Conservation (phyloP, 2,888 invertebrate genomes). For the Ormyrus rosae region DNA sequence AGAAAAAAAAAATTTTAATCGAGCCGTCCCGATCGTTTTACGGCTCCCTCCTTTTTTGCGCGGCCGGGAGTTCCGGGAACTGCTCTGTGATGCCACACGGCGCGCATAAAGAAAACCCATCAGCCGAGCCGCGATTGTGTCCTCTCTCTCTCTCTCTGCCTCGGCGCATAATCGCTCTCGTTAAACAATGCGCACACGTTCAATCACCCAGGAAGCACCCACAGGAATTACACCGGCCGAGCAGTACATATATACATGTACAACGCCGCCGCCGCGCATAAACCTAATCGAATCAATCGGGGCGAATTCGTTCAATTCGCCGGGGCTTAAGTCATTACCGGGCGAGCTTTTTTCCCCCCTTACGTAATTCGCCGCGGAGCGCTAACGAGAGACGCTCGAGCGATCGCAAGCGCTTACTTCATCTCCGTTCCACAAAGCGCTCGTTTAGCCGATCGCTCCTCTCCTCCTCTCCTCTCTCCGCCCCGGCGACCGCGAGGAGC, state of each 20-base stretch:
- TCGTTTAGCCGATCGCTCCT: not conserved
- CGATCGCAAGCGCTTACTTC: not conserved
- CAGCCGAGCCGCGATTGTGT: slow-evolving; percentile 31
- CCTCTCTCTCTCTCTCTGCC: not conserved
- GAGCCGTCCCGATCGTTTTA: not conserved
- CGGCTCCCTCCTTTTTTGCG: not conserved
- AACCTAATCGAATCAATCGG: slow-evolving; percentile 39
- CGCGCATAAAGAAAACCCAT: slow-evolving; percentile 42
- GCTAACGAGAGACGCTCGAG: not conserved
- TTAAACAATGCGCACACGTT: slow-evolving; percentile 5
- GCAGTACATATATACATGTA: not conserved
- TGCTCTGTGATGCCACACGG: too few species aligned
- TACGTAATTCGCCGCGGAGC: not conserved
- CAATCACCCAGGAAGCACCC: slow-evolving; percentile 13
- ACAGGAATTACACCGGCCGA: not conserved
- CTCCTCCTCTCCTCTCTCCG: too few species aligned
- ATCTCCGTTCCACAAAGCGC: slow-evolving; percentile 1
- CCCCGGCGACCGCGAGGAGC: too few species aligned
- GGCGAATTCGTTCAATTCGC: slow-evolving; percentile 14
- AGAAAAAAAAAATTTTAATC: slow-evolving; percentile 38
- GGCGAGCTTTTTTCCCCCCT: slow-evolving; percentile 1
- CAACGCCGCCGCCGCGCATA: not conserved
- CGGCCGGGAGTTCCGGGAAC: slow-evolving; percentile 24
- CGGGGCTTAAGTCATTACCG: slow-evolving; percentile 18
- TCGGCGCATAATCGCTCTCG: slow-evolving; percentile 6